These are phyloP conservation scores for Esox lucius DNA, from an alignment of 2,797 vertebrate species.

Conservation along the genomic window DNA sequence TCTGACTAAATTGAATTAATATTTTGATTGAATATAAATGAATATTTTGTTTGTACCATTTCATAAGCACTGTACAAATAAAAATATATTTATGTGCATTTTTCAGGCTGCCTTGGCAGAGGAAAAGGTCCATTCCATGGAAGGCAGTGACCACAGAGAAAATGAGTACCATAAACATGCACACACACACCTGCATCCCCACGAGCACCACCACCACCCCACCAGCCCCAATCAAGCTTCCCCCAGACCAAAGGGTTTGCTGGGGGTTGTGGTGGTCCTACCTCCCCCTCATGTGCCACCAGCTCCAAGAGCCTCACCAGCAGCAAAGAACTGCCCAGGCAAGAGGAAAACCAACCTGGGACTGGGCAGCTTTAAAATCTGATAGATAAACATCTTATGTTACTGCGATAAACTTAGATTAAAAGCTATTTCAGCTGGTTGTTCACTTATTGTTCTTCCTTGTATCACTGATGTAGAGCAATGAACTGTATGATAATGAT, in stretches of 20 bases:
- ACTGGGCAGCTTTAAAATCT: slow-evolving; percentile 38
- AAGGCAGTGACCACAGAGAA: slow-evolving; percentile 12
- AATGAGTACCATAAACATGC: slow-evolving; percentile 31
- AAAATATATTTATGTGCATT: neutral
- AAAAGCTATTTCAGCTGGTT: neutral
- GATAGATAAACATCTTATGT: slow-evolving; percentile 37
- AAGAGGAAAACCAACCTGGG: slow-evolving; percentile 49
- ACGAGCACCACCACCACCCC: slow-evolving; percentile 38
- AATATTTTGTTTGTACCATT: neutral
- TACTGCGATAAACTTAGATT: neutral
- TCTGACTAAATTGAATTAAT: neutral
- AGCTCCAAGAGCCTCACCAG: slow-evolving; percentile 42
- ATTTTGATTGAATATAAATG: neutral
- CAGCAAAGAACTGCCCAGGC: slow-evolving; percentile 57
- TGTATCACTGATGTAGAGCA: neutral
- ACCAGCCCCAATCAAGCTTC: neutral
- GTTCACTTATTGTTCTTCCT: neutral
- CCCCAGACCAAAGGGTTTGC: slow-evolving; percentile 7
- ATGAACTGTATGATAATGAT: neutral
- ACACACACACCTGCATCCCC: slow-evolving; percentile 57
- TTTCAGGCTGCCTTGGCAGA: slow-evolving; percentile 42
- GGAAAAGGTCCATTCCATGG: slow-evolving; percentile 29
- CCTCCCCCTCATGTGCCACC: slow-evolving; percentile 30
- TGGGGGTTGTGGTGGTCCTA: slow-evolving; percentile 47
- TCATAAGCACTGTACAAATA: neutral